Evolutionary conservation across 1,140 invertebrate genomes (phyloP), one percentile per base, ranked within the genome.

Genomic region (Subanguina moxae): DNA sequence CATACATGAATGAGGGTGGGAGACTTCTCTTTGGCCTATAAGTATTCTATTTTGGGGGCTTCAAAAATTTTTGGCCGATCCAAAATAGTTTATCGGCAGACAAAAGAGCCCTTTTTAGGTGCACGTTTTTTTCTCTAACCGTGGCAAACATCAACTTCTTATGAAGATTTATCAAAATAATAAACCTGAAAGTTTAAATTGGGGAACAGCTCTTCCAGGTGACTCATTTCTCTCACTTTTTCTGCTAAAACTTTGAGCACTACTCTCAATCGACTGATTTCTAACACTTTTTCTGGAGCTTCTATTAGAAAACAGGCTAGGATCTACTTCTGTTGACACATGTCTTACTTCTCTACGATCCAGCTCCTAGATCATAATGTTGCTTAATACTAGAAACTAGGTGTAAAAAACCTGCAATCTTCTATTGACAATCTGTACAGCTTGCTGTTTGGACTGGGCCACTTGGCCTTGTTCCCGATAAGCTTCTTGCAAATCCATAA

Each of bases 401-500:
- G 23, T 7, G 3, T 7, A 7, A 7, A 7, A 7, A 21, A 52
- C 48, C 48, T 76, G 59, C 17, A 76, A 32, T 25, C 75, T 56
- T 25, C 61, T 57, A 38, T 77, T 74, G 38, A 76, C 70, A 43
- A 76, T 74, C 19, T 64, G 63, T 7, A 78, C 72, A 15, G 75
- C 75, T 25, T 63, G 45, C 13, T 42, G 45, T 38, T 76, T 76
- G 1, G 90, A 88, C 82, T 90, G 88, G 78, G 92, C 90, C 52
- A 93, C 89, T 77, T 89, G 88, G 82, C 91, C 90, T 82, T 92
- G 92, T 79, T 92, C 90, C 78, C 88, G 88, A 21, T 91, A 85
- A 83, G 88, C 89, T 83, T 91, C 90, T 84, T 86, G 84, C 17
- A 86, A 70, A 73, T 86, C 85, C 73, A 86, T 84, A n/a, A 86